phyloP scores from a whole-genome alignment of 92 coral and sea anemone genomes.

The Palythoa grandiflora region DNA sequence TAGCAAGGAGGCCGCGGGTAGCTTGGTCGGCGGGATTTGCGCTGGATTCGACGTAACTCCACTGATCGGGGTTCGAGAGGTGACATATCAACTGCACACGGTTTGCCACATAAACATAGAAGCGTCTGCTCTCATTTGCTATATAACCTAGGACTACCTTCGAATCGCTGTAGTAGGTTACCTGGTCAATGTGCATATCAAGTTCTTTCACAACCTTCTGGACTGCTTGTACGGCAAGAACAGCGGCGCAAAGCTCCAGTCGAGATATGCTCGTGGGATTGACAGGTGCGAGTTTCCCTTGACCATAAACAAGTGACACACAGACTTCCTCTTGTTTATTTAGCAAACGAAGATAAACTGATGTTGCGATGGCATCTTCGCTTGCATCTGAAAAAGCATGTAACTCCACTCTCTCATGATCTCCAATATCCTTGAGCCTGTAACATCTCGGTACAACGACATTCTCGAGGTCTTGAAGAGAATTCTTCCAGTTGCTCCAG shows the following conservation, averaged over 20 bases:
- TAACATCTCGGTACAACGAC: slow-evolving; percentile 4
- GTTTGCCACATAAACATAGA: too few species aligned
- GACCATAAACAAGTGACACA: slow-evolving; percentile 29
- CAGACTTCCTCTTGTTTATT: slow-evolving; percentile 8
- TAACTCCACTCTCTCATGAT: slow-evolving; percentile 15
- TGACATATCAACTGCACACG: too few species aligned
- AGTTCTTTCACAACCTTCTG: too few species aligned
- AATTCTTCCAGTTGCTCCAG: too few species aligned
- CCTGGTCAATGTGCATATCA: too few species aligned
- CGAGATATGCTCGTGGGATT: slow-evolving; percentile 26
- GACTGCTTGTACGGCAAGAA: too few species aligned
- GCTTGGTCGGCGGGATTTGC: slow-evolving; percentile 46
- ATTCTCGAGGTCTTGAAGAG: neutral
- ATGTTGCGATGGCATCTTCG: slow-evolving; percentile 30
- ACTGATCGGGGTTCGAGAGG: slow-evolving; percentile 39
- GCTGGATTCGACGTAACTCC: slow-evolving; percentile 30
- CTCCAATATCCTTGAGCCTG: slow-evolving; percentile 11
- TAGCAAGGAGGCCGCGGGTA: slow-evolving; percentile 26
- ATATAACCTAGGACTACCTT: too few species aligned
- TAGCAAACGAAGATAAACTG: slow-evolving; percentile 9
- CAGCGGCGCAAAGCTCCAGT: too few species aligned
- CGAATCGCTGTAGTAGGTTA: too few species aligned
- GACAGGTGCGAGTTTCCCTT: slow-evolving; percentile 44
- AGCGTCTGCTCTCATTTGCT: too few species aligned
- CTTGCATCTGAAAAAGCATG: slow-evolving; percentile 52